Evolutionary conservation across 2,113 vertebrate species (phyloP), one percentile per base, ranked within the genome.

Genomic region (Leucoraja erinaceus): DNA sequence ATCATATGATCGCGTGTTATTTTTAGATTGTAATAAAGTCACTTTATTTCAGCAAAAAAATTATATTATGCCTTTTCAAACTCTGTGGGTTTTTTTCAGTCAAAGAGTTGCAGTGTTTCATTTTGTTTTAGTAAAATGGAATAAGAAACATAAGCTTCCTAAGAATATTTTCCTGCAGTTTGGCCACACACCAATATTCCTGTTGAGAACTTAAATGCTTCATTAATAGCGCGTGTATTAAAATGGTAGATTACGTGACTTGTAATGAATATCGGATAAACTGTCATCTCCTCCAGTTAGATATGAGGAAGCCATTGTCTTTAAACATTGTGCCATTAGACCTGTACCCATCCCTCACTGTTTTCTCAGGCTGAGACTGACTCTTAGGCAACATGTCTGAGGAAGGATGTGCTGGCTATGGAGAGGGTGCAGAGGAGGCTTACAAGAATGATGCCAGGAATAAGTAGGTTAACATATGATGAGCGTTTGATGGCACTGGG

Each of bases 141-240:
- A 25, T 59, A 61, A n/a, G 79, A 63, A 86, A 2, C 11, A n/a
- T 86, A 86, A 28, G 1, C 11, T 88, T 88, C 59, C n/a, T 88
- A 66, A 88, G 81, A 61, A 66, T 66, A 28, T 33, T 88, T 61
- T 31, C 83, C 83, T 88, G 59, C 59, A 88, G 28, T 88, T 88
- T 63, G n/a, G 28, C 28, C 59, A 14, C 28, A 88, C 59, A 18
- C 14, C 12, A 61, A 63, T 88, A 88, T 18, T 31, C 31, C n/a
- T 16, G 25, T 11, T 88, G 63, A 88, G n/a, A 88, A 63, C 59
- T 88, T 18, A n/a, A 33, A 63, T 86, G 56, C 56, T n/a, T 63
- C 83, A 63, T 12, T 61, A 86, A 86, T 63, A 63, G 28, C 61
- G 16, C 61, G 56, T 86, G 83, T 14, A 63, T 86, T 86, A 86